A percentile compares a stretch with the other conserved stretches of the same genome.
Evolutionary conservation across 1,140 invertebrate genomes (phyloP).

Genomic region (Riptortus pedestris): DNA sequence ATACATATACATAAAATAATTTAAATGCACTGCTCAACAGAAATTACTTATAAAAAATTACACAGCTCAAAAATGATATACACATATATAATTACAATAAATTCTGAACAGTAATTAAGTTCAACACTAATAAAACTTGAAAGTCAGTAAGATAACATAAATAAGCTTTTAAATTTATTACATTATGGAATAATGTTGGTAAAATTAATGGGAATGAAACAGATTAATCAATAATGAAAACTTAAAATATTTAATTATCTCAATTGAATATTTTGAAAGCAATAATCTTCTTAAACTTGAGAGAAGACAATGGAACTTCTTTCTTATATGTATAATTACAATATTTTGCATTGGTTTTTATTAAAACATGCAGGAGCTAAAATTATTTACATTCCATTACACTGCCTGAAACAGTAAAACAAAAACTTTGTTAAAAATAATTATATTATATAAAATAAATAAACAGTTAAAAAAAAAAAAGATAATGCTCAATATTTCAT

Average conservation of each 20-base stretch:
- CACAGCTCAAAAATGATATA: constrained; percentile 2
- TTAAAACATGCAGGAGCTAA: constrained; percentile 11
- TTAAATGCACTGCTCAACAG: background rate
- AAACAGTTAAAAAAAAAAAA: background rate
- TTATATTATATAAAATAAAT: background rate
- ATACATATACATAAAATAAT: constrained; percentile 8
- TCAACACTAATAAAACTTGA: constrained; percentile 10
- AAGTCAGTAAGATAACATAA: constrained; percentile 1
- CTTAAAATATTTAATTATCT: background rate
- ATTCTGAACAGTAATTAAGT: constrained; percentile 13
- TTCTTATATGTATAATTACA: constrained; percentile 5
- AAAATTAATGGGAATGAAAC: no score
- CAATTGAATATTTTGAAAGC: background rate
- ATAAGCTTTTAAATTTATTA: background rate
- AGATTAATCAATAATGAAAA: background rate
- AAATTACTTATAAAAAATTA: constrained; percentile 3
- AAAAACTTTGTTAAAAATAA: background rate
- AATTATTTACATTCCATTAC: constrained; percentile 3
- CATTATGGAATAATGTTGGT: background rate
- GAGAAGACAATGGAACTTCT: constrained; percentile 4
- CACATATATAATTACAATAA: constrained; percentile 9
- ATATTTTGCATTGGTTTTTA: background rate
- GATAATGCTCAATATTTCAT: no score
- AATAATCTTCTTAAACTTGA: background rate
- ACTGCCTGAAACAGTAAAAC: background rate